Evolutionary conservation across 1,140 invertebrate species (phyloP).

Genomic region (Oedothorax gibbosus): DNA sequence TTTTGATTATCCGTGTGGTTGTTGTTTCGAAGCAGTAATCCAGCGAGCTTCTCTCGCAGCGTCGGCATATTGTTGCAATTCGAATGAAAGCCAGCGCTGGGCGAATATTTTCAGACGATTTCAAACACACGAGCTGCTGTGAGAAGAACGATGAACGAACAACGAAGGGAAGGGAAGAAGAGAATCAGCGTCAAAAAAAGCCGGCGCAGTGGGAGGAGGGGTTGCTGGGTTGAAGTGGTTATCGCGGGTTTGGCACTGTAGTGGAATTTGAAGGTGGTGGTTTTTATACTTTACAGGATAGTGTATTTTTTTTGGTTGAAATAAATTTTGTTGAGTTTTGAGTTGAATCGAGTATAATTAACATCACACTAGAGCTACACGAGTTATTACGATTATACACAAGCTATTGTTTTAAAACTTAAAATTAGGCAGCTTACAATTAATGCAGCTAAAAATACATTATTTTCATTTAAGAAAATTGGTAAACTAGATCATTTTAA

Average conservation of each 20-base stretch:
- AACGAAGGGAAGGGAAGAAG: background rate
- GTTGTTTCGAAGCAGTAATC: slow-evolving; percentile 80
- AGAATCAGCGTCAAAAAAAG: slow-evolving; percentile 38
- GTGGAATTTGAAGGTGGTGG: background rate
- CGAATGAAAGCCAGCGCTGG: slow-evolving; percentile 15
- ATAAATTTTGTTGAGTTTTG: no score
- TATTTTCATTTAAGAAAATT: no score
- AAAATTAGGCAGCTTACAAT: no score
- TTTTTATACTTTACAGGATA: background rate
- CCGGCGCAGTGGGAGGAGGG: background rate
- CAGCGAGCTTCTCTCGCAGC: slow-evolving; percentile 79
- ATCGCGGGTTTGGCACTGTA: background rate
- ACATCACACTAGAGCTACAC: no score
- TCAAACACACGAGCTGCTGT: background rate
- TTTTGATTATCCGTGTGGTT: slow-evolving; percentile 69
- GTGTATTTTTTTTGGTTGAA: no score
- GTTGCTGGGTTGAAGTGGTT: slow-evolving; percentile 7
- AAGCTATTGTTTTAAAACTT: no score
- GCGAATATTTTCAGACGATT: background rate
- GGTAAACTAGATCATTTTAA: no score
- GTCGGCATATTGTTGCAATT: slow-evolving; percentile 74
- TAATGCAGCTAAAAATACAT: no score
- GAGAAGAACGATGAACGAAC: background rate
- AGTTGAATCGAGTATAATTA: no score
- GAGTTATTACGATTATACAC: no score